phyloP scores from a whole-genome alignment of 2,888 invertebrate genomes.

The Metopia argyrocephala region DNA sequence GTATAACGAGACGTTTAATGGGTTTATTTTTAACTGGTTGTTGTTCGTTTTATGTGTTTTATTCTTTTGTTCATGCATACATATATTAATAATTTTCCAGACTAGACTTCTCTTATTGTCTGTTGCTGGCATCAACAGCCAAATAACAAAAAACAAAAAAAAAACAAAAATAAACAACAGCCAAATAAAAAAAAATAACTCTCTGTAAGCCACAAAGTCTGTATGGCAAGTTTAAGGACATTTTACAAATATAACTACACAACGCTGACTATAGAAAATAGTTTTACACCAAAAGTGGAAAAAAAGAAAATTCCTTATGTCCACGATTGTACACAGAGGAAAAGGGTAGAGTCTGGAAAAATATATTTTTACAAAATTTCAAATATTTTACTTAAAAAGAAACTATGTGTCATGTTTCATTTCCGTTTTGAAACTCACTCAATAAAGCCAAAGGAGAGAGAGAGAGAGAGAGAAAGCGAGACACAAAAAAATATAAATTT shows the following conservation, averaged over 20 bases:
- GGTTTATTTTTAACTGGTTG: constrained; percentile 8
- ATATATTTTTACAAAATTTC: too few relatives aligned
- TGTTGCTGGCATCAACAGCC: constrained; percentile 18
- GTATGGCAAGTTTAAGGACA: constrained; percentile 62
- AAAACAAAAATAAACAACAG: constrained; percentile 9
- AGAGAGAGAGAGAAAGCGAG: too few relatives aligned
- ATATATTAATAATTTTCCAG: constrained; percentile 46
- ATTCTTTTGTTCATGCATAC: constrained; percentile 34
- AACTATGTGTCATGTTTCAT: constrained; percentile 26
- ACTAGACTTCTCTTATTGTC: constrained; percentile 40
- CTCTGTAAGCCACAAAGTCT: constrained; percentile 52
- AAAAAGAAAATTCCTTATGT: neutral
- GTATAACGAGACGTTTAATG: constrained; percentile 6
- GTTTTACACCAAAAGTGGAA: constrained; percentile 2
- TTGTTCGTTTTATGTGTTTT: constrained; percentile 18
- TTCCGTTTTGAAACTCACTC: constrained; percentile 21
- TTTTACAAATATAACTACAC: constrained; percentile 13
- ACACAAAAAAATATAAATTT: neutral
- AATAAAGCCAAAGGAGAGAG: too few relatives aligned
- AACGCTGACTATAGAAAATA: too few relatives aligned
- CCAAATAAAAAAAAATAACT: neutral
- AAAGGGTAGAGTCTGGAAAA: neutral
- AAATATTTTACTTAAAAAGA: too few relatives aligned
- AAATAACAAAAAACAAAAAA: too few relatives aligned
- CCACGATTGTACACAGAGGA: neutral